Conservation (phyloP, 2,888 invertebrate genomes). For the Trissolcus brochymenae region DNA sequence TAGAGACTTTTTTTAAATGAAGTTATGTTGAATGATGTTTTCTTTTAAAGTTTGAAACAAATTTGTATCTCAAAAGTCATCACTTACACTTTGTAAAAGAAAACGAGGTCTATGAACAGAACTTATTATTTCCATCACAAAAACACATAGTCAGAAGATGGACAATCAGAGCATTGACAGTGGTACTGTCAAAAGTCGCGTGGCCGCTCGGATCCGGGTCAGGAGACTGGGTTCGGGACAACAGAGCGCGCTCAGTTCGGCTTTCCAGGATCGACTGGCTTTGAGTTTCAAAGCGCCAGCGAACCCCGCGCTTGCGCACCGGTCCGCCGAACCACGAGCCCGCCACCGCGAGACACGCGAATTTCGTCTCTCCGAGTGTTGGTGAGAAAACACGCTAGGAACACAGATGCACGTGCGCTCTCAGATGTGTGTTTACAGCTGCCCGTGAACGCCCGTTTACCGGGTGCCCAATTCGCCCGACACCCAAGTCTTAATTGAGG, state of each 20-base stretch:
- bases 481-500: conserved; percentile 17
- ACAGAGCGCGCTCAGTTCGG: conserved; percentile 31
- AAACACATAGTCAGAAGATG: background rate
- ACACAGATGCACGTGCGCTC: conserved; percentile 43
- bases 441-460: conserved; percentile 43
- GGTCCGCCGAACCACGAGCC: conserved; percentile 17
- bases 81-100: too few species aligned
- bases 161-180: background rate
- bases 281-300: conserved; percentile 45
- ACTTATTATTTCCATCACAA: background rate
- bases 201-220: conserved; percentile 17
- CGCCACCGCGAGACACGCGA: conserved; percentile 44
- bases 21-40: too few species aligned
- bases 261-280: conserved; percentile 52
- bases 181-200: conserved; percentile 1
- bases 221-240: conserved; percentile 17
- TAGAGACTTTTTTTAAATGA: too few species aligned
- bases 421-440: conserved; percentile 28
- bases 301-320: conserved; percentile 49
- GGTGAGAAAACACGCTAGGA: conserved; percentile 25
- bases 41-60: too few species aligned
- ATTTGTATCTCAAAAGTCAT: too few species aligned
- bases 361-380: conserved; percentile 22
- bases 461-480: conserved; percentile 30
- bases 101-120: too few species aligned